Evolutionary conservation across 2,113 vertebrate genomes (phyloP), one percentile per base, ranked within the genome.

Genomic region (Pipra filicauda): DNA sequence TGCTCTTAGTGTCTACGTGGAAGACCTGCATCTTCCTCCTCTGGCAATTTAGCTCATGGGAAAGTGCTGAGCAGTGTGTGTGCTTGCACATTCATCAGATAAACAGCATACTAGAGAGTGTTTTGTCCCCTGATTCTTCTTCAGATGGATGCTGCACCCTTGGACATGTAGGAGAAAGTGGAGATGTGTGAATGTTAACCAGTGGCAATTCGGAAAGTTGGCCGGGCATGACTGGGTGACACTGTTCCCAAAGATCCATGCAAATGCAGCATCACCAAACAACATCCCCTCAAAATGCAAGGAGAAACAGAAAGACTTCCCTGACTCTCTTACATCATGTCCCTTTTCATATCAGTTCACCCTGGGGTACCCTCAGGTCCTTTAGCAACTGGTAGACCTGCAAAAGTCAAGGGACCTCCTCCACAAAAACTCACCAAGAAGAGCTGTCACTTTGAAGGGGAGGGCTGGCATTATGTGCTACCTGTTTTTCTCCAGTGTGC

Each of bases 101-200:
- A 49, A 85, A 62, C 12, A 81, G 37, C 0, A 2, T 3, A 8
- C 23, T n/a, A 11, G 26, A 71, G 51, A 67, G 15, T 0, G 0
- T 67, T 85, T 82, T 2, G 9, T 51, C 64, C 52, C 61, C 71
- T 74, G 5, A 21, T 20, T 93, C 76, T 88, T 57, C 65, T 82
- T 75, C 57, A 59, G 57, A 24, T 33, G 33, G 23, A 48, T 78
- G 39, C 11, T 82, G 61, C 30, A 39, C 9, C 23, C 44, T 24
- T 41, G 39, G 28, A 77, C 2, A 0, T 9, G 11, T n/a, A 62
- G 51, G 67, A 74, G 28, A 70, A 70, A 62, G 37, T 49, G 46
- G 27, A 91, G 21, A 44, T 13, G 30, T 8, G 3, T 44, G 37
- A 81, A 31, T 22, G 12, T 44, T 77, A 62, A 43, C 19, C 6